Percentiles rank a stretch among this genome's conserved stretches.
phyloP scores from a whole-genome alignment of 2,113 vertebrate genomes.

The Emydura subglobosa region DNA sequence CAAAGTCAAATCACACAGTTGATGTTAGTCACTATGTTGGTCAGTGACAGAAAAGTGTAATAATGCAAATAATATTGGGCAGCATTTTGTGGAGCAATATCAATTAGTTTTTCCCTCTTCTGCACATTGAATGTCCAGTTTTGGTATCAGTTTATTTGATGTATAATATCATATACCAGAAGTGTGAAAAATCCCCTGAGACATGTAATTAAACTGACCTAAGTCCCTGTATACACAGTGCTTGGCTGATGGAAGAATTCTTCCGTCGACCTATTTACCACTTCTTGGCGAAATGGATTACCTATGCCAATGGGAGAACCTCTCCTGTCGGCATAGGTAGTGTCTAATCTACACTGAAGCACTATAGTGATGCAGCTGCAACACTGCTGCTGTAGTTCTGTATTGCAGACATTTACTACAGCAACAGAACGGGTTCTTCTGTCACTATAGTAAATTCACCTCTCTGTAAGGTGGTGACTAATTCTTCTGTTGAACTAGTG shows the following conservation, averaged over 20 bases:
- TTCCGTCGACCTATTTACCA: not conserved
- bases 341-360: not conserved
- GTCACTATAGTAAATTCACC: not conserved
- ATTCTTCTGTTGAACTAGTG: not conserved
- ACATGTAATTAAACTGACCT: not conserved
- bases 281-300: not conserved
- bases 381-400: no score
- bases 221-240: no score
- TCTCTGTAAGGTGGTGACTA: not conserved
- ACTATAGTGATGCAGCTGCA: not conserved
- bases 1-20: not conserved
- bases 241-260: not conserved
- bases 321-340: not conserved
- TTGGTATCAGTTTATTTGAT: not conserved
- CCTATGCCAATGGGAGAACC: not conserved
- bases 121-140: not conserved
- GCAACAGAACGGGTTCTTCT: not conserved
- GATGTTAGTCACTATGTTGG: not conserved
- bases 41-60: not conserved
- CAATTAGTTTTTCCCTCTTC: not conserved
- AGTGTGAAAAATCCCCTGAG: not conserved
- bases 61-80: not conserved
- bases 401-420: not conserved
- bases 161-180: not conserved
- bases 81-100: not conserved